Percentiles rank a stretch among this genome's conserved stretches.
phyloP scores from a whole-genome alignment of 1,140 invertebrate species.

The Bombus breviceps region DNA sequence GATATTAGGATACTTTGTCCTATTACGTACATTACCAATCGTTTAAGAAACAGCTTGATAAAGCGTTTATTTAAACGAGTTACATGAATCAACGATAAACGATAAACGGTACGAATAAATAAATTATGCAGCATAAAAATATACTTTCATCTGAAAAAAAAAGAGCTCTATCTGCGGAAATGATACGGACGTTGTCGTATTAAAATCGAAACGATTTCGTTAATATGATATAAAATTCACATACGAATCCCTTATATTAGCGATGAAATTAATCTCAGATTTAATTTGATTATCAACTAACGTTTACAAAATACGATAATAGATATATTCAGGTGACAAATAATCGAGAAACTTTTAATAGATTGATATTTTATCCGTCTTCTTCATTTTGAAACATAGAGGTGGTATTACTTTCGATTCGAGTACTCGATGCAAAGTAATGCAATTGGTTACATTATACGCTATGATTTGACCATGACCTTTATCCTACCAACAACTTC shows the following conservation, averaged over 20 bases:
- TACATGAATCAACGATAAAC: neutral
- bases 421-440: neutral
- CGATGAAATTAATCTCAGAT: neutral
- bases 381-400: too few species aligned
- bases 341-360: neutral
- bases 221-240: neutral
- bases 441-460: neutral
- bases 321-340: neutral
- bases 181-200: neutral
- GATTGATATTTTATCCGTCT: neutral
- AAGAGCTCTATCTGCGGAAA: neutral
- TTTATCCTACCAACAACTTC: neutral
- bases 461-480: slow-evolving; percentile 5
- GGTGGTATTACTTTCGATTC: neutral
- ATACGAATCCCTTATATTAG: neutral
- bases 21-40: neutral
- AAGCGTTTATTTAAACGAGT: neutral
- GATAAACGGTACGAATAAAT: too few species aligned
- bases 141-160: neutral
- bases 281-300: neutral
- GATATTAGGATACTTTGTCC: neutral
- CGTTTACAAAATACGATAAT: neutral
- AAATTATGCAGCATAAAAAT: neutral
- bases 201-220: too few species aligned
- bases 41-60: neutral